Evolutionary conservation across 2,113 vertebrate species (phyloP), one percentile per base, ranked within the genome.

Genomic region (Salvelinus sp.): DNA sequence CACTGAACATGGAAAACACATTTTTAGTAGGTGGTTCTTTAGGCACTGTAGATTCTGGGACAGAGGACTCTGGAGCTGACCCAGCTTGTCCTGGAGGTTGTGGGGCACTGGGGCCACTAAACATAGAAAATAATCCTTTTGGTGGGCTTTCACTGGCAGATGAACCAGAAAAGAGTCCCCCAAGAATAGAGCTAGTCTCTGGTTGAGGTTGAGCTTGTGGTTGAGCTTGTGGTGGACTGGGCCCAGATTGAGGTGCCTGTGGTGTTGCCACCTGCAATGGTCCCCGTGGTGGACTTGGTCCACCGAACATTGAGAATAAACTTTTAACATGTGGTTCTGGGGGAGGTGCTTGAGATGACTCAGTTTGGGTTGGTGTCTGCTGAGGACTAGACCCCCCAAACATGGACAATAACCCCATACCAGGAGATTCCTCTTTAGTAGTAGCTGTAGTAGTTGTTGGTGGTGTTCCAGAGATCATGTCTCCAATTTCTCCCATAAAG

Each of bases 401-500:
- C 13, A 92, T 76, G 62, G 91, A 92, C 28, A 93, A 82, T 48
- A 94, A 78, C 74, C 83, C 88, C 88, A 84, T 91, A 70, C 89
- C 82, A 80, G 92, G 62, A 2, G 88, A 86, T 76, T 92, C 90
- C 66, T 92, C 86, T 77, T 91, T 85, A 47, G 66, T 73, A 71
- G 78, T 54, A 68, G 70, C 38, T 71, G 82, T 28, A 66, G 74
- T 73, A 12, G 47, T 13, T 13, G 47, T 50, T 50, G 48, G 76
- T 62, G 88, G 75, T 82, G 86, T 83, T 86, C 86, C 88, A 63
- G 81, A 74, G 18, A 92, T 69, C 79, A 93, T 90, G 67, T 92
- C 91, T 78, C 91, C 91, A 90, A 96, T 90, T 54, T 54, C 50
- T 54, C 50, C 50, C 0, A 95, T 94, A 86, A 95, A 92, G 76